Base-by-base conservation (phyloP, 2,113 vertebrate genomes). In the Bubo bubo region DNA sequence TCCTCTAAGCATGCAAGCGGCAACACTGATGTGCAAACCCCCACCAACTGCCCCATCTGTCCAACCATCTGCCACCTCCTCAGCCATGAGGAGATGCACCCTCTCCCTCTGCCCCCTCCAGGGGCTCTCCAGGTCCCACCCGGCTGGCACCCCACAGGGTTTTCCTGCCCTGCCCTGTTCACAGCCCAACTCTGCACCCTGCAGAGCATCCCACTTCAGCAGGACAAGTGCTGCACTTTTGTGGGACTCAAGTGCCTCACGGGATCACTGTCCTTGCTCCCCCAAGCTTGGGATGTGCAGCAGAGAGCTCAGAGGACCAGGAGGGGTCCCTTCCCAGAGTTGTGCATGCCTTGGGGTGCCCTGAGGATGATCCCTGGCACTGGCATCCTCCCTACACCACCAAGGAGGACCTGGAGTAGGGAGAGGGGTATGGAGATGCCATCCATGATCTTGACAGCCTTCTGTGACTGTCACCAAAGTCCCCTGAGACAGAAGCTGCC, bases 41-140 rank as follows among this genome's bases (percentile, higher is more conserved):
- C n/a, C 63, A 22, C 4, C 45, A 8, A 49, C 26, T 14, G 10
- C 21, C 10, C 27, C 0, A 0, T 9, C 30, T 2, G 0, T 26
- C n/a, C 72, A 27, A 52, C 59, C 47, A 11, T 19, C 75, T 55
- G 32, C 28, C 6, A 6, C 39, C n/a, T 41, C 39, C 56, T 45
- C 0, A 0, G 66, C n/a, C 9, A 0, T 0, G 4, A 19, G 32
- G 41, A 68, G 2, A 45, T 30, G 41, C 16, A 30, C 15, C 8
- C 55, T 41, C 39, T 56, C 41, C 30, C 67, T 45, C 72, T 58
- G 16, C 37, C 16, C 35, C 58, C 26, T 22, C 28, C 7, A 1
- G 20, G 8, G 16, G 7, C 21, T 88, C 64, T 68, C n/a, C 24
- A 62, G 16, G 17, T 35, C 23, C 47, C n/a, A 26, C 39, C 49